Evolutionary conservation across 2,888 invertebrate species (phyloP), one percentile per base, ranked within the genome.

Genomic region (Scaptomyza polygonia): DNA sequence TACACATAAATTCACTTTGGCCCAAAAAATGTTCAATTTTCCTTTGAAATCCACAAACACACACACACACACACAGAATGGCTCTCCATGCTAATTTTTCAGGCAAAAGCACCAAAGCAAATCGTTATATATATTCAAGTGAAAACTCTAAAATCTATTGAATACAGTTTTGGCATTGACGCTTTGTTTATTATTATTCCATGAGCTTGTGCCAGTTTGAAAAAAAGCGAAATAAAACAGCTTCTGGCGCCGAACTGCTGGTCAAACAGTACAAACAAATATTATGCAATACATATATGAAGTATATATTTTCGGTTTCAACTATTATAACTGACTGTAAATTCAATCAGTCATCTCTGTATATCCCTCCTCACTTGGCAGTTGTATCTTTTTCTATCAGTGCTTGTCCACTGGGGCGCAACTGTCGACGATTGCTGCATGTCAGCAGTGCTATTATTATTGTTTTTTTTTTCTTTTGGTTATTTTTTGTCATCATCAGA

Each of bases 1-100:
- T 79, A 73, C 68, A 85, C 87, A 82, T 82, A 82, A 87, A 82
- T 82, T 86, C 55, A 56, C 57, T 58, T 54, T 70, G 63, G 58
- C 67, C 64, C 39, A 39, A 39, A 39, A 67, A 39, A 53, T 56
- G 1, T 69, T 63, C 63, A 64, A 65, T 59, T 70, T 61, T 75
- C 64, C 59, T 77, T 70, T 70, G 45, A 57, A 48, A 21, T 34
- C 9, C 7, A 39, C 16, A n/a, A n/a, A n/a, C n/a, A n/a, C n/a
- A n/a, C n/a, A n/a, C n/a, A n/a, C n/a, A n/a, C 36, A 36, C 36
- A 36, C 14, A 34, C 27, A 39, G 47, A 32, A 34, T 49, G 42
- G n/a, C 52, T 65, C 54, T 51, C 42, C 48, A 67, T 69, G 65
- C 71, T 74, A 83, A 77, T 77, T 66, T 67, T 56, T 14, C 56